These are phyloP conservation scores for Agapostemon virescens DNA, from an alignment of 2,888 invertebrate species.

Conservation along the genomic window DNA sequence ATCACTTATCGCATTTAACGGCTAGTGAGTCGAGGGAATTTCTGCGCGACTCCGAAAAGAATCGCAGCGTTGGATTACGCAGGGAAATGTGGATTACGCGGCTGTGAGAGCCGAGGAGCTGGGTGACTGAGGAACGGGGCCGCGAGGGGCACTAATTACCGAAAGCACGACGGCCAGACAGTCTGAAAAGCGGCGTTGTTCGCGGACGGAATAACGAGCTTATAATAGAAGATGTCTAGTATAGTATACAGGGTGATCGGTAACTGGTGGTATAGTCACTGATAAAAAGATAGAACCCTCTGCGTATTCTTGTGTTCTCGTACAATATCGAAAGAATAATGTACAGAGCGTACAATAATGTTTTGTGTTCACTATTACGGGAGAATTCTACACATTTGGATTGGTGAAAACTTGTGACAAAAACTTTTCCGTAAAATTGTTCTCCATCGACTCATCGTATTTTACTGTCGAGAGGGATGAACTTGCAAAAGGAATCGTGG, in stretches of 20 bases:
- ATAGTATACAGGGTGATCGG: constrained; percentile 33
- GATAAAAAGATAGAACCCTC: neutral
- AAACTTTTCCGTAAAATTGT: too few species aligned
- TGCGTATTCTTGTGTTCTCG: neutral
- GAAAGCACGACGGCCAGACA: constrained; percentile 55
- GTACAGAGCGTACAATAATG: too few species aligned
- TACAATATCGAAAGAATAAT: too few species aligned
- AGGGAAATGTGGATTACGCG: constrained; percentile 9
- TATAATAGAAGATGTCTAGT: constrained; percentile 47
- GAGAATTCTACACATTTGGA: too few species aligned
- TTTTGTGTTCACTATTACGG: too few species aligned
- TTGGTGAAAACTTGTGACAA: too few species aligned
- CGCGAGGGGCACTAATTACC: constrained; percentile 59
- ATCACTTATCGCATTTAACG: constrained; percentile 71
- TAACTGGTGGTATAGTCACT: neutral
- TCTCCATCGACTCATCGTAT: too few species aligned
- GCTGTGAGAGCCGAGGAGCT: neutral
- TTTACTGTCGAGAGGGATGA: too few species aligned
- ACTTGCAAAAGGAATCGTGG: too few species aligned
- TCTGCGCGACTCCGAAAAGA: constrained; percentile 26
- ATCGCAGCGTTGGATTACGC: constrained; percentile 32
- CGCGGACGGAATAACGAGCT: constrained; percentile 47
- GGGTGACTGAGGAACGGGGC: constrained; percentile 8
- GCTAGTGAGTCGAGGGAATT: constrained; percentile 50
- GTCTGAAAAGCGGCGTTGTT: constrained; percentile 51